These are phyloP conservation scores for Microcebus lehilahytsara DNA, from an alignment of 2,113 vertebrate species.

Conservation along the genomic window DNA sequence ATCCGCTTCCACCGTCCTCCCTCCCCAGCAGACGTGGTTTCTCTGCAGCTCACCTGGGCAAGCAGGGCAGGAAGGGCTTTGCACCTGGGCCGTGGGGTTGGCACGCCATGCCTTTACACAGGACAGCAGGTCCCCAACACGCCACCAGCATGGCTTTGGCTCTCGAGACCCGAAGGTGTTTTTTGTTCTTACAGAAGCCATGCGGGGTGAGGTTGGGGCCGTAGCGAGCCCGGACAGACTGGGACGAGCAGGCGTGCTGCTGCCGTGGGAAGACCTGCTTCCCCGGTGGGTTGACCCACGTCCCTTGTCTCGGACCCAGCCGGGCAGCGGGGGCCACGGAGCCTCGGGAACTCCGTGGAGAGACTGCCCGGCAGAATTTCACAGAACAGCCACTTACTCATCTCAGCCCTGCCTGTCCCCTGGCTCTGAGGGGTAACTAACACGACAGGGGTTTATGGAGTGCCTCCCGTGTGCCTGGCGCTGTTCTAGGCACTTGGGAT, in stretches of 20 bases:
- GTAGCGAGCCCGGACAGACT: background rate
- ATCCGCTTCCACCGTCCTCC: background rate
- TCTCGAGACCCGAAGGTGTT: slow-evolving; percentile 49
- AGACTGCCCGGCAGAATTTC: background rate
- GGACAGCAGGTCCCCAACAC: background rate
- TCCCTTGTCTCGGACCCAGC: background rate
- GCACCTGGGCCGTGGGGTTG: background rate
- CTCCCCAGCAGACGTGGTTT: slow-evolving; percentile 30
- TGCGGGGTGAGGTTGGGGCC: background rate
- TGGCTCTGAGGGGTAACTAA: background rate
- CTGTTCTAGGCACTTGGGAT: background rate
- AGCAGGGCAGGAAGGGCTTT: background rate
- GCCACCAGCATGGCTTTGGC: background rate
- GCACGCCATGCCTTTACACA: background rate
- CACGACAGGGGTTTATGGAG: rapidly evolving
- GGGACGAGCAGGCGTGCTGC: rapidly evolving
- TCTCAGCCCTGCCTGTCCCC: background rate
- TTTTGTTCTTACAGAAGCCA: slow-evolving; percentile 24
- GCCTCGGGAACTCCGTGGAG: background rate
- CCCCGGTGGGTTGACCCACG: rapidly evolving
- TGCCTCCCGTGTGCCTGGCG: rapidly evolving
- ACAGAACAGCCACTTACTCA: background rate
- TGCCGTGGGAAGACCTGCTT: background rate
- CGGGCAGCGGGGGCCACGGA: background rate
- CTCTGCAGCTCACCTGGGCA: background rate